Conservation (phyloP, 2,797 vertebrate genomes). For the Heterohyrax brucei region DNA sequence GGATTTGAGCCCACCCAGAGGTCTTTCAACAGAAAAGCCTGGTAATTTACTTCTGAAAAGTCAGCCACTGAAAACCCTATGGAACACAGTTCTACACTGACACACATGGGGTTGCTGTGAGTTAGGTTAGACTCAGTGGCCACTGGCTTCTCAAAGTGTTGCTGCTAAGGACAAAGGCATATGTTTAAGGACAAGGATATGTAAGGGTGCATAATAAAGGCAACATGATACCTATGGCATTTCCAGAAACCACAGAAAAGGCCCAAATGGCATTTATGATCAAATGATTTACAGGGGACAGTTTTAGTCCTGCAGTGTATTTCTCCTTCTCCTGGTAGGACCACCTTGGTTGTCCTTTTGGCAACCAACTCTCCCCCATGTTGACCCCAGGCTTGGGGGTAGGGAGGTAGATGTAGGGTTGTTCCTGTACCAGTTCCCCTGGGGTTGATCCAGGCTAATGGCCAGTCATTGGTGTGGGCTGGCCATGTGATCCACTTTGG, state of each 20-base stretch:
- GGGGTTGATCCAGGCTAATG: not conserved
- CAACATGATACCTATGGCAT: not conserved
- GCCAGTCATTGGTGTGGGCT: not conserved
- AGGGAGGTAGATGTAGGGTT: not conserved
- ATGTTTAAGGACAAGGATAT: not conserved
- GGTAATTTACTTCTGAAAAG: not conserved
- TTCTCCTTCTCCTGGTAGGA: not conserved
- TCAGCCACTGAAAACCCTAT: not conserved
- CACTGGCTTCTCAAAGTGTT: not conserved
- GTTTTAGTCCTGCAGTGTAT: not conserved
- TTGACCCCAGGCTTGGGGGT: not conserved
- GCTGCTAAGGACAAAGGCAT: not conserved
- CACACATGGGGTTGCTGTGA: too few relatives aligned
- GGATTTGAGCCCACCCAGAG: not conserved
- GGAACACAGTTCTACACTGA: too few relatives aligned
- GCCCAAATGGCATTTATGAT: too few relatives aligned
- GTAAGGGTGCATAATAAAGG: not conserved
- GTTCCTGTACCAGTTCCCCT: not conserved
- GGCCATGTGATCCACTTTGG: not conserved
- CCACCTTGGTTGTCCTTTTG: not conserved
- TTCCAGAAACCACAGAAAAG: not conserved
- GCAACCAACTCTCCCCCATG: not conserved
- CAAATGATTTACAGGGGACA: fast-evolving
- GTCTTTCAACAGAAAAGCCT: not conserved
- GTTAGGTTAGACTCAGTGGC: not conserved